Evolutionary conservation across 2,888 invertebrate genomes (phyloP).

Genomic region (Leptinotarsa peninsularis): DNA sequence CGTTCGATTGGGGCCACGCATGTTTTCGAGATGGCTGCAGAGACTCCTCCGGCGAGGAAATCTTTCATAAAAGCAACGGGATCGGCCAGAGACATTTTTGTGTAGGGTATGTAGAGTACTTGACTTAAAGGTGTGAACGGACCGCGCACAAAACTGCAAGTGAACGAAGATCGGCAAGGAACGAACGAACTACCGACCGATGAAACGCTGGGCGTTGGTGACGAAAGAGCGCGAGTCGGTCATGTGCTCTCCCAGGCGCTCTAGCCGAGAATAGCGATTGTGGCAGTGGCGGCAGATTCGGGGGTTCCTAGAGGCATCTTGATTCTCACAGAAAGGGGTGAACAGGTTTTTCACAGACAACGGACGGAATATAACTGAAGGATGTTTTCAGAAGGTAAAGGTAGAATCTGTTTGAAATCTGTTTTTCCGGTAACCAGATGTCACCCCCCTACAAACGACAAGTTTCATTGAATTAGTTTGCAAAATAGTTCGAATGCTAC

Average conservation of each 20-base stretch:
- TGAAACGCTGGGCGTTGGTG: constrained; percentile 36
- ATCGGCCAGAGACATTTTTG: constrained; percentile 70
- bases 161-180: constrained; percentile 57
- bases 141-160: constrained; percentile 70
- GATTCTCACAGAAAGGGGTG: not conserved
- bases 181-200: not conserved
- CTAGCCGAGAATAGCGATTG: constrained; percentile 51
- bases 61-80: constrained; percentile 89
- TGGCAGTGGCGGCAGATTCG: not conserved
- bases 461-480: too few relatives aligned
- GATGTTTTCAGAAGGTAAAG: too few relatives aligned
- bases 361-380: too few relatives aligned
- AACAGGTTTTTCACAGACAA: too few relatives aligned
- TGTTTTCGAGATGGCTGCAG: constrained; percentile 94
- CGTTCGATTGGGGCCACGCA: constrained; percentile 95
- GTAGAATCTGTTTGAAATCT: too few relatives aligned
- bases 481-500: too few relatives aligned
- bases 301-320: not conserved
- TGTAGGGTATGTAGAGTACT: constrained; percentile 41
- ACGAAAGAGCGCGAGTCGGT: constrained; percentile 50
- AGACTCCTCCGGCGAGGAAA: constrained; percentile 91
- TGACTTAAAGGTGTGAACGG: constrained; percentile 56
- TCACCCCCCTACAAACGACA: too few relatives aligned
- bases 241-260: constrained; percentile 61
- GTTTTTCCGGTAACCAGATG: too few relatives aligned